Conservation (phyloP, 2,797 vertebrate species). For the Sylvilagus floridanus region DNA sequence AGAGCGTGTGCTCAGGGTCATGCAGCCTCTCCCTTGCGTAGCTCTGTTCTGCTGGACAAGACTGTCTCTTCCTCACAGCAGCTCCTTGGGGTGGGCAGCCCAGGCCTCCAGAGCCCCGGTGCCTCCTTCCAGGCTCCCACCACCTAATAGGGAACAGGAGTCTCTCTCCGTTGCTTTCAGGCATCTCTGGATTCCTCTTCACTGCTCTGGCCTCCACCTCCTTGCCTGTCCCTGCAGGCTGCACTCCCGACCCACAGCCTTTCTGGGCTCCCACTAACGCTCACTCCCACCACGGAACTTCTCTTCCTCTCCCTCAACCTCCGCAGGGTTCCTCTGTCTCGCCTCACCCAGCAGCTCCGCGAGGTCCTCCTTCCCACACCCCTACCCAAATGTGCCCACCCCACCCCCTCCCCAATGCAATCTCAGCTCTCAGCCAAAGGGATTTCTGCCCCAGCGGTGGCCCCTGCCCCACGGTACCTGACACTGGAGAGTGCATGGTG, state of each 20-base stretch:
- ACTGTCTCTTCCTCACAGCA: fast-evolving
- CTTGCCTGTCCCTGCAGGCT: not conserved
- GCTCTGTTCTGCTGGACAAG: not conserved
- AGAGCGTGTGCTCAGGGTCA: fast-evolving
- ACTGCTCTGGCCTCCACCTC: too few relatives aligned
- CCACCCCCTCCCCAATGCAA: not conserved
- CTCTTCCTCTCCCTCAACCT: not conserved
- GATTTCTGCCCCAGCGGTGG: not conserved
- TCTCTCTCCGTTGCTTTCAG: not conserved
- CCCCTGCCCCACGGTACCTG: not conserved
- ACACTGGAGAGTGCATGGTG: too few relatives aligned
- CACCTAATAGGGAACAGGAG: not conserved
- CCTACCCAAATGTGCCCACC: not conserved
- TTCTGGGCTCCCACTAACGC: not conserved
- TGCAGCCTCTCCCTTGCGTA: not conserved
- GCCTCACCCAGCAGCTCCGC: not conserved
- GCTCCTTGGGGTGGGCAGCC: not conserved
- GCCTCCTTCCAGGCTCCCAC: too few relatives aligned
- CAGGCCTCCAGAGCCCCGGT: fast-evolving
- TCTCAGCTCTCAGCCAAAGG: not conserved
- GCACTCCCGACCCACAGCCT: fast-evolving
- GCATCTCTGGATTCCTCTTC: not conserved
- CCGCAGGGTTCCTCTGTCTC: not conserved
- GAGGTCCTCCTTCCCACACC: not conserved
- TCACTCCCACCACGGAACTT: too few relatives aligned